Conservation (phyloP, 2,113 vertebrate genomes). For the Manacus vitellinus region DNA sequence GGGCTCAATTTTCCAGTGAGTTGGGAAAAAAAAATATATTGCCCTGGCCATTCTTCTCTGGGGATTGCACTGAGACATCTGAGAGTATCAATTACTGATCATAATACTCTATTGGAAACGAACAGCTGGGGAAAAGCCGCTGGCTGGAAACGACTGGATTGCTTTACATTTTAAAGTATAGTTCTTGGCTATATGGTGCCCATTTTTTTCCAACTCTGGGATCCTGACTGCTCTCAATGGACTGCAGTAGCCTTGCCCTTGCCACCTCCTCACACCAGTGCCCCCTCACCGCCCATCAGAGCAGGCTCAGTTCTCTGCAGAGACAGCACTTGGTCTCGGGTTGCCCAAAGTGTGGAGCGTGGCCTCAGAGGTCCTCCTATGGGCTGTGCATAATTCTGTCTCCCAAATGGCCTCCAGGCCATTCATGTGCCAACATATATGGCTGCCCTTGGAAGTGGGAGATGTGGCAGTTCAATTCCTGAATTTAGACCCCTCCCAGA, state of each 20-base stretch:
- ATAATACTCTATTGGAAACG: slow-evolving; percentile 61
- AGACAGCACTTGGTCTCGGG: neutral
- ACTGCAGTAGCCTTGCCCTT: neutral
- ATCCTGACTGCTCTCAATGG: neutral
- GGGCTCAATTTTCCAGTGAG: slow-evolving; percentile 68
- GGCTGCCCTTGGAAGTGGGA: neutral
- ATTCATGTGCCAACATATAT: neutral
- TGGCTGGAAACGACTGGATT: slow-evolving; percentile 21
- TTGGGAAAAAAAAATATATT: slow-evolving; percentile 67
- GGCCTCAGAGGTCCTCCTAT: neutral
- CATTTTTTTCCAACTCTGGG: neutral
- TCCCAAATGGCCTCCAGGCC: neutral
- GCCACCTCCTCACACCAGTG: neutral
- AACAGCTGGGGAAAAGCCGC: slow-evolving; percentile 63
- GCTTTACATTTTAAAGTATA: slow-evolving; percentile 26
- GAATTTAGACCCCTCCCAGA: neutral
- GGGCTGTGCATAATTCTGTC: neutral
- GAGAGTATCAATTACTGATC: slow-evolving; percentile 69
- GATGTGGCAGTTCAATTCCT: neutral
- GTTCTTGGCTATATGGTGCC: neutral
- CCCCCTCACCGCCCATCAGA: neutral
- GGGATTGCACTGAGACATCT: slow-evolving; percentile 56
- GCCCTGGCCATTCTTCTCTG: slow-evolving; percentile 67
- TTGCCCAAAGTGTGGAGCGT: fast-evolving
- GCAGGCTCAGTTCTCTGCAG: neutral